Conservation (phyloP, 2,113 vertebrate genomes). For the western clawed frog (Xenopus tropicalis) region UCB_Xtro_10.0 CM004445.2:109648001-109648500, state of each 20-base stretch:
- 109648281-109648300: slow-evolving; percentile 79
- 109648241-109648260: slow-evolving; percentile 92
- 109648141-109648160: slow-evolving; percentile 95
- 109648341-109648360: too few relatives aligned
- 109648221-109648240: slow-evolving; percentile 98
- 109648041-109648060: slow-evolving; percentile 46
- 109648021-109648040: slow-evolving; percentile 32
- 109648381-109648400: too few relatives aligned
- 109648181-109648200: slow-evolving; percentile 99
- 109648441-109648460: too few relatives aligned
- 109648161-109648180: slow-evolving; percentile 89
- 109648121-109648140: slow-evolving; percentile 79
- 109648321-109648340: too few relatives aligned
- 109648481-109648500: too few relatives aligned
- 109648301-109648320: too few relatives aligned
- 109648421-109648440: too few relatives aligned
- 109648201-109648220: slow-evolving; percentile 92
- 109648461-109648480: too few relatives aligned
- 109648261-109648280: slow-evolving; percentile 90
- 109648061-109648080: slow-evolving; percentile 48
- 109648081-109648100: slow-evolving; percentile 58
- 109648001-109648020: not conserved
- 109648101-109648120: slow-evolving; percentile 60
- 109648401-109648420: too few relatives aligned
- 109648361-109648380: too few relatives aligned